Conservation (phyloP, 2,797 vertebrate genomes). For the Siniperca obscura region DNA sequence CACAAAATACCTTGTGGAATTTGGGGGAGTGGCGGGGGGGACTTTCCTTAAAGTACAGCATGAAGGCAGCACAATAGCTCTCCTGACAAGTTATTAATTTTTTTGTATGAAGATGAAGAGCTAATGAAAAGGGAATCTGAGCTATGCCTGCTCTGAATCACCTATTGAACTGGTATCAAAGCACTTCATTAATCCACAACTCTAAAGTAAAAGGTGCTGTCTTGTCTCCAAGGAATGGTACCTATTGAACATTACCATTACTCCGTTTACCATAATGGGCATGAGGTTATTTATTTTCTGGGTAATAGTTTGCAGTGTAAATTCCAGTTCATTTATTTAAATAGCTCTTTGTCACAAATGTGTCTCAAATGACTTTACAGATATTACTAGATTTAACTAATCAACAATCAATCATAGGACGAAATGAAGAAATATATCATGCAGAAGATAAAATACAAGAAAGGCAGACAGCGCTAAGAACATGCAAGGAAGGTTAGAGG, state of each 20-base stretch:
- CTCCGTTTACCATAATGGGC: constrained; percentile 17
- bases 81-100: constrained; percentile 25
- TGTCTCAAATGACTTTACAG: constrained; percentile 7
- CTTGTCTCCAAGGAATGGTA: constrained; percentile 9
- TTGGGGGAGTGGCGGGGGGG: no score
- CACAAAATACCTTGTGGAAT: neutral
- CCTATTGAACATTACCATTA: constrained; percentile 18
- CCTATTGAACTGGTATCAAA: constrained; percentile 48
- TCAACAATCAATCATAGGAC: neutral
- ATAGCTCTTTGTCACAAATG: neutral
- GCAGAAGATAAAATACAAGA: neutral
- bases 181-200: constrained; percentile 41
- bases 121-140: constrained; percentile 34
- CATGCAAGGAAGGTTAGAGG: neutral
- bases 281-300: constrained; percentile 10
- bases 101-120: constrained; percentile 35
- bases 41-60: neutral
- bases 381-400: neutral
- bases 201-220: constrained; percentile 26
- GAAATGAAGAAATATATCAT: neutral
- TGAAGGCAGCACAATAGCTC: constrained; percentile 18
- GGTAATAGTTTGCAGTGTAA: constrained; percentile 16
- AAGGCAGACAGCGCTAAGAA: neutral
- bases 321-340: constrained; percentile 36
- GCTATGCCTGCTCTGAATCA: constrained; percentile 22